Base-by-base conservation (phyloP, 1,140 invertebrate species). In the Eupristina koningsbergeri region DNA sequence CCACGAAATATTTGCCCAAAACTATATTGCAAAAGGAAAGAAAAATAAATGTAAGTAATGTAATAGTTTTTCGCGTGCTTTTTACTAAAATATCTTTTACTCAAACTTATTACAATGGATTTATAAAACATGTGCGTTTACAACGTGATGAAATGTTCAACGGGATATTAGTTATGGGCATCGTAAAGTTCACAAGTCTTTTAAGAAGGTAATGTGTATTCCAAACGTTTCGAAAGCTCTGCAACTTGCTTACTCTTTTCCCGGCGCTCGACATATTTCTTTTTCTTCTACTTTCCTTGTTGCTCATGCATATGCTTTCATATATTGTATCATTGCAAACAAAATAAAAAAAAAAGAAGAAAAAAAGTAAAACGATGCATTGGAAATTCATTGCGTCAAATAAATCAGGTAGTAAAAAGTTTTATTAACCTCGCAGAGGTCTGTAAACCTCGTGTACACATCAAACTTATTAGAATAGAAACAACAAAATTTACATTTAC, bases 141-240 rank as follows among this genome's bases (percentile, higher is more conserved):
- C 41, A 61, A 36, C 31, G 3, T 22, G 34, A 26, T 11, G 36
- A 64, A 22, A 61, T 69, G 45, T 67, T 83, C 61, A 75, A 64
- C 41, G 39, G 58, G 39, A 81, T 81, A 75, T 75, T 41, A 39
- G 80, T 47, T 75, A 45, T 63, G 69, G 36, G 53, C 26, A 58
- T 53, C n/a, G 67, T 47, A 11, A 7, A 34, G 3, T 31, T 45
- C 69, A 13, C 53, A 19, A 15, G 58, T 78, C 50, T 81, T 81
- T 81, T 81, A 74, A 81, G 53, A 45, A 63, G 80, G 80, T 41
- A 81, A 81, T 81, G 69, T 71, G 80, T 81, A 81, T 81, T 81
- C 80, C 36, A 17, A 45, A 26, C 29, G 47, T 47, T 36, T 31
- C 31, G 34, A 9, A 63, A 79, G 61, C 77, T 29, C 41, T 15